phyloP scores from a whole-genome alignment of 2,888 invertebrate species.

The Notodonta dromedarius region DNA sequence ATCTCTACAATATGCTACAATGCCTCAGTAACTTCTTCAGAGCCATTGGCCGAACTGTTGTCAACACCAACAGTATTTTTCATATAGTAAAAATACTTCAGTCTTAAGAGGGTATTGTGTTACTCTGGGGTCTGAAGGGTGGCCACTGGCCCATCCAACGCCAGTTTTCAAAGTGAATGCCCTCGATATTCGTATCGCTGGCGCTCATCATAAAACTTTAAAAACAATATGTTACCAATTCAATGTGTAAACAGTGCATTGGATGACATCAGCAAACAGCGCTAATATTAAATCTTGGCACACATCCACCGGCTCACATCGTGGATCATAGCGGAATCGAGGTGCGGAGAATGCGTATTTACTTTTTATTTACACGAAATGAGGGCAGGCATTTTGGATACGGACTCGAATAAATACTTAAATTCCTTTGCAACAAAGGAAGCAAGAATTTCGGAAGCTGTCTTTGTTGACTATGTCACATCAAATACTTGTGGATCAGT shows the following conservation, averaged over 20 bases:
- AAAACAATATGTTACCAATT: conserved; percentile 47
- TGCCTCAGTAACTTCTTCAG: too few relatives aligned
- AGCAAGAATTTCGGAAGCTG: too few relatives aligned
- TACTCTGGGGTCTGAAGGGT: conserved; percentile 1
- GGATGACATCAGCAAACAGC: conserved; percentile 70
- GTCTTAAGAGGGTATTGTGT: too few relatives aligned
- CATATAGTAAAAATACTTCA: too few relatives aligned
- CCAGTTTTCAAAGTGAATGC: conserved; percentile 3
- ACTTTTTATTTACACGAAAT: conserved; percentile 15
- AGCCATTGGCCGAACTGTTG: too few relatives aligned
- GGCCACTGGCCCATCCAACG: neutral
- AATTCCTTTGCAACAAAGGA: too few relatives aligned
- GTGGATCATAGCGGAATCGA: conserved; percentile 53
- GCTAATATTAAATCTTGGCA: conserved; percentile 81
- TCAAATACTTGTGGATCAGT: too few relatives aligned
- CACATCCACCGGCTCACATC: conserved; percentile 53
- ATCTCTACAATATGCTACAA: too few relatives aligned
- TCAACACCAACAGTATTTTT: too few relatives aligned
- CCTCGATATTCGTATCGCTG: conserved; percentile 11
- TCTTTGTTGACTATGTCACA: too few relatives aligned
- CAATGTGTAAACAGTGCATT: conserved; percentile 61
- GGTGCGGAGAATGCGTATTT: conserved; percentile 24
- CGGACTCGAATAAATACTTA: neutral
- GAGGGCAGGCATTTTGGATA: conserved; percentile 1
- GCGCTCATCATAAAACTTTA: conserved; percentile 17